phyloP scores from a whole-genome alignment of 2,113 vertebrate species.

The Solea solea region DNA sequence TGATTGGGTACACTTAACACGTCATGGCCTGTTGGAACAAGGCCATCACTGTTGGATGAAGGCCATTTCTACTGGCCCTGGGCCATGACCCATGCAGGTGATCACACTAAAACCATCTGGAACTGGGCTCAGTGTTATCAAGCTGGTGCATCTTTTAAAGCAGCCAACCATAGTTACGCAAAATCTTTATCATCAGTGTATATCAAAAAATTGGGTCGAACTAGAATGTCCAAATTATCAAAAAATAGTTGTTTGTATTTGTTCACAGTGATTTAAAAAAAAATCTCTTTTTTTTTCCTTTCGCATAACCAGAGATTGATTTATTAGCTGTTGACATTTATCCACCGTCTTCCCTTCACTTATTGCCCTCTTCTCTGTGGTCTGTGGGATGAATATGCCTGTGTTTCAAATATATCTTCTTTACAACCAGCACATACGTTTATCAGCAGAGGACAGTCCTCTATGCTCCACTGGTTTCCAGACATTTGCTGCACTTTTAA shows the following conservation, averaged over 20 bases:
- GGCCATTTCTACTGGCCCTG: background rate
- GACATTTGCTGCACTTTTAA: background rate
- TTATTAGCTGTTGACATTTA: background rate
- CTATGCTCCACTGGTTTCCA: background rate
- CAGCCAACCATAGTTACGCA: background rate
- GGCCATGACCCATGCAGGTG: background rate
- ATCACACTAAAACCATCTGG: background rate
- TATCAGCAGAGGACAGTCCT: background rate
- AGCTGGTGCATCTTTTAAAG: background rate
- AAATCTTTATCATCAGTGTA: background rate
- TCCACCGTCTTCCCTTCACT: background rate
- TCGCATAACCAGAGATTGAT: background rate
- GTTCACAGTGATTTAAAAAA: background rate
- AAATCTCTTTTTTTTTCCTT: background rate
- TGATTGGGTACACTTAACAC: background rate
- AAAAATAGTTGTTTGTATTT: background rate
- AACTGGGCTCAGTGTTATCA: background rate
- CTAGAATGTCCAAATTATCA: too few relatives aligned
- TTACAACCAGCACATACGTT: background rate
- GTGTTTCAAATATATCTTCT: background rate
- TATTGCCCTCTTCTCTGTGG: background rate
- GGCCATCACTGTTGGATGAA: slow-evolving; percentile 1
- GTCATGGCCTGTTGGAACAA: slow-evolving; percentile 5
- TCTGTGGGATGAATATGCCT: background rate
- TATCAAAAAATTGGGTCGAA: too few relatives aligned